phyloP scores from a whole-genome alignment of 1,140 invertebrate species.

The Drosophila athabasca region DNA sequence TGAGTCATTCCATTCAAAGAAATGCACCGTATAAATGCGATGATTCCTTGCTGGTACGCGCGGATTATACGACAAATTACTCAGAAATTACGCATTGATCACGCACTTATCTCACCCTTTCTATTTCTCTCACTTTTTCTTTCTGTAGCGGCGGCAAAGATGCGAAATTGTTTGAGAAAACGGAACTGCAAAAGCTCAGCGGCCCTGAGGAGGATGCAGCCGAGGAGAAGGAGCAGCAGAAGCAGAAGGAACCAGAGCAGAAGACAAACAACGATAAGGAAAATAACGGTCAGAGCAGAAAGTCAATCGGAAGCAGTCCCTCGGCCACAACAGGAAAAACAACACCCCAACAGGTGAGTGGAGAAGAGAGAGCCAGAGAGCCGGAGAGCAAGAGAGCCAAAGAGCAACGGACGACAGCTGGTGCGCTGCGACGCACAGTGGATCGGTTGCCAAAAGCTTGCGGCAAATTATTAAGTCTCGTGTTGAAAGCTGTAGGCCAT shows the following conservation, averaged over 20 bases:
- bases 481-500: too few species aligned
- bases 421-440: too few species aligned
- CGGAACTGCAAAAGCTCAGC: slow-evolving; percentile 63
- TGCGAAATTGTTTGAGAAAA: slow-evolving; percentile 69
- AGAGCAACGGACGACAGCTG: not conserved
- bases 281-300: slow-evolving; percentile 53
- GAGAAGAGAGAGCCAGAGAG: not conserved
- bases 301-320: slow-evolving; percentile 34
- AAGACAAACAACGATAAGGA: slow-evolving; percentile 48
- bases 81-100: not conserved
- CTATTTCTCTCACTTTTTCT: not conserved
- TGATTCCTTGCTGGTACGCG: slow-evolving; percentile 69
- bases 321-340: not conserved
- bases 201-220: slow-evolving; percentile 6
- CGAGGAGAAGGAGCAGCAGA: slow-evolving; percentile 12
- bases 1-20: slow-evolving; percentile 55
- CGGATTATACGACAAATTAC: not conserved
- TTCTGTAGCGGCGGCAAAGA: slow-evolving; percentile 70
- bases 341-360: slow-evolving; percentile 58
- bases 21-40: slow-evolving; percentile 66
- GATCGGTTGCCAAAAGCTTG: too few species aligned
- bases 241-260: slow-evolving; percentile 22
- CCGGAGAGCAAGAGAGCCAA: too few species aligned
- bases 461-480: too few species aligned
- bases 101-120: not conserved